These are phyloP conservation scores for Apodemia mormo DNA, from an alignment of 2,888 invertebrate genomes.

Conservation along the genomic window DNA sequence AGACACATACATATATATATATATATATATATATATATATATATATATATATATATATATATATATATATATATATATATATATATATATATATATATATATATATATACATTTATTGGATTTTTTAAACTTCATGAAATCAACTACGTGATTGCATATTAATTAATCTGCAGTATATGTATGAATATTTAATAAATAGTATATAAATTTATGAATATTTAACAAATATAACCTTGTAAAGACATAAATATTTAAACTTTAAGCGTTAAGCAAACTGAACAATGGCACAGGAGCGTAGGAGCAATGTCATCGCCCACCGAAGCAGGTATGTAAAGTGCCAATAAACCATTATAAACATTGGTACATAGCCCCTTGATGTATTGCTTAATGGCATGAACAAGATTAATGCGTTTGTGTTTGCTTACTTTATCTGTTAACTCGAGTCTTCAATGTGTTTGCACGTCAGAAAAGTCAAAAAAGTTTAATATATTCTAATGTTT, in stretches of 20 bases:
- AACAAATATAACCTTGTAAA: constrained; percentile 17
- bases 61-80: too few species aligned
- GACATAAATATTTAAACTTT: constrained; percentile 17
- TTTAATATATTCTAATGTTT: background rate
- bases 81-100: too few species aligned
- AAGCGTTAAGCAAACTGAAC: constrained; percentile 18
- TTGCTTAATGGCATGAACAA: constrained; percentile 19
- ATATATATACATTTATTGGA: background rate
- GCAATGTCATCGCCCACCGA: constrained; percentile 45
- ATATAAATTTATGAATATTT: constrained; percentile 1
- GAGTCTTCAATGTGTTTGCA: background rate
- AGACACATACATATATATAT: too few species aligned
- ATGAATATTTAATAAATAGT: constrained; percentile 9
- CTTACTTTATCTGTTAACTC: constrained; percentile 13
- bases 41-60: too few species aligned
- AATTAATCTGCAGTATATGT: background rate
- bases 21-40: too few species aligned
- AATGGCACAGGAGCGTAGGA: constrained; percentile 39
- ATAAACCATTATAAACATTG: constrained; percentile 18
- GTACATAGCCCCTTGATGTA: constrained; percentile 18
- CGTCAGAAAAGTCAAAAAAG: background rate
- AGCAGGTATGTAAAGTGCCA: constrained; percentile 26
- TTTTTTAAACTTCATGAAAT: background rate
- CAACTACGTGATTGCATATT: background rate
- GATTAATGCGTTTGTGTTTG: constrained; percentile 3